Percentiles rank a stretch among this genome's conserved stretches.
phyloP scores from a whole-genome alignment of 2,888 invertebrate genomes.

The Ligdia adustata region DNA sequence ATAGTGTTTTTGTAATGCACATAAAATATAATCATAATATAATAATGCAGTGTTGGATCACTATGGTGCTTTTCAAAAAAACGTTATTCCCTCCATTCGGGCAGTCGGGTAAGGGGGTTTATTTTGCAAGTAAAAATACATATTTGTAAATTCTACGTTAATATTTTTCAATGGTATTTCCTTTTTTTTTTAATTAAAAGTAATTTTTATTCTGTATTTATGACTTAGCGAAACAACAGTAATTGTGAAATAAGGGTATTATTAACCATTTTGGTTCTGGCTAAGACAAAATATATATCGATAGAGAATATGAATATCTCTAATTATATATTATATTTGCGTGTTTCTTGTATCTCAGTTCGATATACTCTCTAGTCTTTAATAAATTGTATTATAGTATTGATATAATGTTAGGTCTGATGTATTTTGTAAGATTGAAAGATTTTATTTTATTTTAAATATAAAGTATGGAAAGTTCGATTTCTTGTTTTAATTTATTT shows the following conservation, averaged over 20 bases:
- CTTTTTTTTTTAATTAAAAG: too few species aligned
- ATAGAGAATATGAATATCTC: neutral
- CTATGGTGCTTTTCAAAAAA: conserved; percentile 56
- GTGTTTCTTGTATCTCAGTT: conserved; percentile 58
- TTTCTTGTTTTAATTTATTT: conserved; percentile 19
- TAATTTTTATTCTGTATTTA: too few species aligned
- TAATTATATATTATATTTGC: conserved; percentile 3
- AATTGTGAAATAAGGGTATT: too few species aligned
- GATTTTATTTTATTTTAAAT: conserved; percentile 68
- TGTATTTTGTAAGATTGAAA: conserved; percentile 64
- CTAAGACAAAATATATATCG: neutral
- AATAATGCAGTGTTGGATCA: conserved; percentile 50
- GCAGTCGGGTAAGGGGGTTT: too few species aligned
- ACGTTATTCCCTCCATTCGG: too few species aligned
- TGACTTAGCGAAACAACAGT: too few species aligned
- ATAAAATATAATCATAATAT: neutral
- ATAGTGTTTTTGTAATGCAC: conserved; percentile 10
- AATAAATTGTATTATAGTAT: conserved; percentile 67
- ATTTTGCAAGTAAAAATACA: too few species aligned
- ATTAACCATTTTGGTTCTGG: too few species aligned
- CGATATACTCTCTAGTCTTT: conserved; percentile 78
- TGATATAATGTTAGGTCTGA: conserved; percentile 68
- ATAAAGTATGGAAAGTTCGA: conserved; percentile 46
- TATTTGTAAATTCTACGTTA: too few species aligned
- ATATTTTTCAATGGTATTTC: too few species aligned